Base-by-base conservation (phyloP, 2,888 invertebrate genomes). In the Spilarctia lutea region DNA sequence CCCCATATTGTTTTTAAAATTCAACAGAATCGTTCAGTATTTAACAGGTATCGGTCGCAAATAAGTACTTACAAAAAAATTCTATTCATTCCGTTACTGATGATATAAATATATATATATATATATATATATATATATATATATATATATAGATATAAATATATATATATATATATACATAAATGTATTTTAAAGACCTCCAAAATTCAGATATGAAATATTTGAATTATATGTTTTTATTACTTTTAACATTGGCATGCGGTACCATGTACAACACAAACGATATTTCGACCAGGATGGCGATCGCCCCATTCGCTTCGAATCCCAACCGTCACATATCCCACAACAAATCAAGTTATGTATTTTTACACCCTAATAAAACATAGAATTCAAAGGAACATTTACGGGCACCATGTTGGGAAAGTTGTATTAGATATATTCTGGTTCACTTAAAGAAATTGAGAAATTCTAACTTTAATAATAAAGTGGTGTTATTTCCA, bases 401-500 rank as follows among this genome's bases (percentile, higher is more conserved):
- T 30, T 30, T 30, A 63, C 16, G 30, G 30, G 4, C 2, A 63
- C 18, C 63, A 30, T 63, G 30, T 63, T 60, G 63, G 2, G 18
- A 6, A 63, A 27, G 60, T 65, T 69, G 39, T 69, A 65, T 73
- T 69, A 72, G 45, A 65, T 68, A 68, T 35, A 75, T 75, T 66
- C 67, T 52, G 67, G n/a, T 77, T 69, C 20, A 70, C 73, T 71
- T 72, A 74, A 45, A 73, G n/a, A 73, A 76, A 45, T 68, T 72
- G 75, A 75, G 74, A 76, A 80, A 75, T 67, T 69, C 68, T 60
- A 80, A 81, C 80, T 85, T 84, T 80, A 82, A 81, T 81, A 77
- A 83, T 81, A 82, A 83, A 79, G 76, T 75, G 79, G 75, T 81
- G 79, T 84, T 86, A 83, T 85, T 85, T 81, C 79, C 79, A 68